Conservation (phyloP, 1,140 invertebrate species). For the Tenebrio molitor region DNA sequence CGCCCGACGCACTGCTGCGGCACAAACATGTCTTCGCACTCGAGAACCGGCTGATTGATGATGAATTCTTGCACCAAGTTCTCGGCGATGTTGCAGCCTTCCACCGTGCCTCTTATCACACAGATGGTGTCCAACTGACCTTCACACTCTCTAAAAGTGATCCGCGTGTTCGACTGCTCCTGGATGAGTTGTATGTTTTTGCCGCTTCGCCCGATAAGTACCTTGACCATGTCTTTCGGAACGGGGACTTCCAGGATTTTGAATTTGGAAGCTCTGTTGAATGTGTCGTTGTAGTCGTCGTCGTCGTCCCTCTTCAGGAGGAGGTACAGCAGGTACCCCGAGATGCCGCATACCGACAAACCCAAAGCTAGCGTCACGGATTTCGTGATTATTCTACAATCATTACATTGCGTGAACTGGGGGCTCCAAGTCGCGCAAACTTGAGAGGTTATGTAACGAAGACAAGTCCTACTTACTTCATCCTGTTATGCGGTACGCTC, state of each 20-base stretch:
- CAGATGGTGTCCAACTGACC: constrained; percentile 72
- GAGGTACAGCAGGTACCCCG: constrained; percentile 66
- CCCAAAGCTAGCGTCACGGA: constrained; percentile 61
- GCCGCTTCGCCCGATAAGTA: constrained; percentile 76
- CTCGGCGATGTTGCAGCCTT: constrained; percentile 77
- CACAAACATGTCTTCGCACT: constrained; percentile 75
- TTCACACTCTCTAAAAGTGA: constrained; percentile 74
- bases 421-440: too few species aligned
- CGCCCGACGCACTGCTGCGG: constrained; percentile 74
- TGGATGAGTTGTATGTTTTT: constrained; percentile 79
- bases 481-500: not conserved
- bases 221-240: constrained; percentile 67
- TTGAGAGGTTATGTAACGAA: constrained; percentile 5
- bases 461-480: constrained; percentile 15
- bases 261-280: constrained; percentile 59
- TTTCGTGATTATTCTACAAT: constrained; percentile 54
- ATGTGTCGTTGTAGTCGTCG: constrained; percentile 56
- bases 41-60: constrained; percentile 75
- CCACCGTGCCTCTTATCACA: constrained; percentile 74
- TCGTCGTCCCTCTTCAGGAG: constrained; percentile 66
- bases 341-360: constrained; percentile 66
- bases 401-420: too few species aligned
- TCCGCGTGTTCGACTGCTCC: constrained; percentile 76
- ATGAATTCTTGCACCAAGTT: constrained; percentile 80
- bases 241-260: constrained; percentile 67